Conservation (phyloP, 1,140 invertebrate genomes). For the Bemisia tabaci region DNA sequence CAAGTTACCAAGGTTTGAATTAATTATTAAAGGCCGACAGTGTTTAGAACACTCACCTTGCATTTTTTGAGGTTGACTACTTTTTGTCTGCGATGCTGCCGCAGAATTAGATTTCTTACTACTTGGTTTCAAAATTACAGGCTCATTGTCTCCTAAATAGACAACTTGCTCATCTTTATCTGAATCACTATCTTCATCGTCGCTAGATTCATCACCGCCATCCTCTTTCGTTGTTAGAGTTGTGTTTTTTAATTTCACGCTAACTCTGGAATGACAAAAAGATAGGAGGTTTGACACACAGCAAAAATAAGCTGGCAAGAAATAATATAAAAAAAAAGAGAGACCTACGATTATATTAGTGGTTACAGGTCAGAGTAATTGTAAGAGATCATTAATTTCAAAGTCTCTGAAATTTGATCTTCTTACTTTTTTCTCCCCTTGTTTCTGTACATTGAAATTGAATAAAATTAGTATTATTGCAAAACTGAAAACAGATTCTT, state of each 20-base stretch:
- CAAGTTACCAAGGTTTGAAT: no score
- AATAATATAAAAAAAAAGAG: not conserved
- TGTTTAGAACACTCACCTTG: slow-evolving; percentile 7
- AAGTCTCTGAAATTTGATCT: no score
- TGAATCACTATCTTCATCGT: slow-evolving; percentile 1
- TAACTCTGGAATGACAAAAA: no score
- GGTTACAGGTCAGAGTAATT: no score
- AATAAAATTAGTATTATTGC: no score
- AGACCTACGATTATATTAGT: no score
- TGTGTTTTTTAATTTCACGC: not conserved
- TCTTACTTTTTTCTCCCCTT: no score
- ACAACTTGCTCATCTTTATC: slow-evolving; percentile 31
- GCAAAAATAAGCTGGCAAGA: not conserved
- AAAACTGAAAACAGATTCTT: no score
- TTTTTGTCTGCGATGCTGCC: slow-evolving; percentile 25
- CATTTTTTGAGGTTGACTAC: slow-evolving; percentile 24
- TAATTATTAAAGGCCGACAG: no score
- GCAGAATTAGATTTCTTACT: slow-evolving; percentile 19
- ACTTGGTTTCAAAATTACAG: slow-evolving; percentile 33
- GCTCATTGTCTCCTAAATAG: slow-evolving; percentile 42
- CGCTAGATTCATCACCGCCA: not conserved
- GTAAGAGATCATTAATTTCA: no score
- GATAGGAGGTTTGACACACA: no score
- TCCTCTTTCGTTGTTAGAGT: not conserved
- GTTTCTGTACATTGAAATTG: no score